A percentile compares a stretch with the other conserved stretches of the same genome.
These are phyloP conservation scores for Dolichallabes microphthalmus DNA, from an alignment of 2,113 vertebrate species.

Conservation along the genomic window DNA sequence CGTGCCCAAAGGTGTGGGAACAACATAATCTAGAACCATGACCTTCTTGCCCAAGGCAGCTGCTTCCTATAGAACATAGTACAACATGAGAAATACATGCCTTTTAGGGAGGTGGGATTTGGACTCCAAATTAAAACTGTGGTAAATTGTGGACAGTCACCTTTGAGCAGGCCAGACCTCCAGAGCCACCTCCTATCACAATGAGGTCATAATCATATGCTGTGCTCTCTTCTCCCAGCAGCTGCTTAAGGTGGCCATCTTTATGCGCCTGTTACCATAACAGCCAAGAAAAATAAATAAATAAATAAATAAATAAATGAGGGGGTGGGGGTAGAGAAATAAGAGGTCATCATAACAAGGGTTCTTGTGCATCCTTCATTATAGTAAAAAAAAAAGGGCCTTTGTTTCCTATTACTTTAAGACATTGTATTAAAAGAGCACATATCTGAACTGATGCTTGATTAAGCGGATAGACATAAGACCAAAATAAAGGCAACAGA, in stretches of 20 bases:
- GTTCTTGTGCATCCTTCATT: slow-evolving; percentile 50
- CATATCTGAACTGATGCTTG: slow-evolving; percentile 35
- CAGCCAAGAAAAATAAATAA: slow-evolving; percentile 7
- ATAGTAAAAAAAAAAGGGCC: slow-evolving; percentile 15
- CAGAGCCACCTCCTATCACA: slow-evolving; percentile 92
- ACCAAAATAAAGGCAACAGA: background rate
- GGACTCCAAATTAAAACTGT: background rate
- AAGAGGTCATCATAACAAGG: slow-evolving; percentile 34
- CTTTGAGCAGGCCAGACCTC: slow-evolving; percentile 95
- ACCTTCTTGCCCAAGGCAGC: slow-evolving; percentile 86
- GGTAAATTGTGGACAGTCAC: slow-evolving; percentile 62
- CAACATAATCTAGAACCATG: slow-evolving; percentile 92
- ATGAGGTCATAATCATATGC: slow-evolving; percentile 90
- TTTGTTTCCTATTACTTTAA: slow-evolving; percentile 20
- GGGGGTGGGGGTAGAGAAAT: slow-evolving; percentile 20
- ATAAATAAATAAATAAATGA: too few relatives aligned
- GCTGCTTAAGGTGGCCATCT: slow-evolving; percentile 82
- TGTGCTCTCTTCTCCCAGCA: slow-evolving; percentile 70
- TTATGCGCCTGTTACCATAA: slow-evolving; percentile 78
- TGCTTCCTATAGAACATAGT: slow-evolving; percentile 78
- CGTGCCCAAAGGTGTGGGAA: slow-evolving; percentile 87
- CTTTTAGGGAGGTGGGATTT: background rate
- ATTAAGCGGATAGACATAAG: slow-evolving; percentile 4
- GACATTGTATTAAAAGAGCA: slow-evolving; percentile 10
- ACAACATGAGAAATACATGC: background rate